Conservation (phyloP, 2,113 vertebrate species). For the Myotis yumanensis region DNA sequence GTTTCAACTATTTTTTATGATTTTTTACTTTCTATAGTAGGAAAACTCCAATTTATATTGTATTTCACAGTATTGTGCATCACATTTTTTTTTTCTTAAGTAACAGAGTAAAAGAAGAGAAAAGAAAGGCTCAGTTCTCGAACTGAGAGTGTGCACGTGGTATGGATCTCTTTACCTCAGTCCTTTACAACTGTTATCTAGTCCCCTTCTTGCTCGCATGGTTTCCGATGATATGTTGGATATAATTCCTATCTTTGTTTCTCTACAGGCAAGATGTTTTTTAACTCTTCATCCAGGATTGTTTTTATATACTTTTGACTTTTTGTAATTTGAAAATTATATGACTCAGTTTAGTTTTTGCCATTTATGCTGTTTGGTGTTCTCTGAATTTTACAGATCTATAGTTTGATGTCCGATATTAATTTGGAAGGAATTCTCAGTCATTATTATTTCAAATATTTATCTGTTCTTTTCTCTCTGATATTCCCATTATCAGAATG, state of each 20-base stretch:
- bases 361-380: neutral
- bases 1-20: neutral
- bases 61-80: neutral
- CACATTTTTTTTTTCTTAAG: neutral
- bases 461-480: neutral
- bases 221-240: neutral
- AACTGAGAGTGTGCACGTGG: fast-evolving
- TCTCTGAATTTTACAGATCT: neutral
- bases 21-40: neutral
- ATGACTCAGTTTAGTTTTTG: neutral
- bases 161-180: neutral
- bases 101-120: neutral
- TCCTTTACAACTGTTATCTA: neutral
- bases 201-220: neutral
- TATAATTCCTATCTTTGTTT: neutral
- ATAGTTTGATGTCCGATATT: neutral
- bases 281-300: neutral
- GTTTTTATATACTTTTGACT: neutral
- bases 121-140: neutral
- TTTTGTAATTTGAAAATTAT: neutral
- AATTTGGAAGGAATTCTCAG: neutral
- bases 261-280: neutral
- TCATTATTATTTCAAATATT: neutral
- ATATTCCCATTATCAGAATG: neutral
- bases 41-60: neutral